Evolutionary conservation across 2,888 invertebrate species (phyloP).

Genomic region (Parnassius apollo): DNA sequence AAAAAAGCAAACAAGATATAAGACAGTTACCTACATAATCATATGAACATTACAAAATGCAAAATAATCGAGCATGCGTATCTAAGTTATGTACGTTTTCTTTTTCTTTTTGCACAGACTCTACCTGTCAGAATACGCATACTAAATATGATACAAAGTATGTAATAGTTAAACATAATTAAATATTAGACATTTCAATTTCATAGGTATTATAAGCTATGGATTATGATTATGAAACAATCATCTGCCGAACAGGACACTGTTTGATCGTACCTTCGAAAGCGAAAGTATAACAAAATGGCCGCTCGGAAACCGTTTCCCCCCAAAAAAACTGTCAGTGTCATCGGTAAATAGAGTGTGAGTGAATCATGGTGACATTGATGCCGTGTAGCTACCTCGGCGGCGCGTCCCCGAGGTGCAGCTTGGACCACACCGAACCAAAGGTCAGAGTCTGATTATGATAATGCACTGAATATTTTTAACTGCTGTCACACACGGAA

Average conservation of each 20-base stretch:
- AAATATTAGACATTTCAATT: neutral
- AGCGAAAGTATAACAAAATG: conserved; percentile 40
- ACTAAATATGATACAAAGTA: no score
- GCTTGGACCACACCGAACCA: conserved; percentile 73
- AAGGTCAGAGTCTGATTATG: conserved; percentile 60
- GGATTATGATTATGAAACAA: conserved; percentile 50
- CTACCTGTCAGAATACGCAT: no score
- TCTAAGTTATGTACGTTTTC: no score
- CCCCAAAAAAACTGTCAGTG: conserved; percentile 71
- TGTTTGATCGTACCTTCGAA: conserved; percentile 46
- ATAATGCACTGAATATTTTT: conserved; percentile 16
- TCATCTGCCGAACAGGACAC: conserved; percentile 33
- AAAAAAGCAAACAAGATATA: no score
- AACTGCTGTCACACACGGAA: conserved; percentile 7
- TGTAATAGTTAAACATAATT: no score
- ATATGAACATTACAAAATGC: no score
- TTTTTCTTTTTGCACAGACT: no score
- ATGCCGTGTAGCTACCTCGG: conserved; percentile 85
- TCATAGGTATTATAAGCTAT: conserved; percentile 42
- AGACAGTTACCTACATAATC: no score
- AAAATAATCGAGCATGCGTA: no score
- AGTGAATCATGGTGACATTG: conserved; percentile 82
- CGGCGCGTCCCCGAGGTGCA: conserved; percentile 78
- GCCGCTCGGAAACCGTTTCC: conserved; percentile 53
- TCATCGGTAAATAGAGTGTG: conserved; percentile 56